Base-by-base conservation (phyloP, 2,113 vertebrate genomes). In the Osmerus eperlanus region DNA sequence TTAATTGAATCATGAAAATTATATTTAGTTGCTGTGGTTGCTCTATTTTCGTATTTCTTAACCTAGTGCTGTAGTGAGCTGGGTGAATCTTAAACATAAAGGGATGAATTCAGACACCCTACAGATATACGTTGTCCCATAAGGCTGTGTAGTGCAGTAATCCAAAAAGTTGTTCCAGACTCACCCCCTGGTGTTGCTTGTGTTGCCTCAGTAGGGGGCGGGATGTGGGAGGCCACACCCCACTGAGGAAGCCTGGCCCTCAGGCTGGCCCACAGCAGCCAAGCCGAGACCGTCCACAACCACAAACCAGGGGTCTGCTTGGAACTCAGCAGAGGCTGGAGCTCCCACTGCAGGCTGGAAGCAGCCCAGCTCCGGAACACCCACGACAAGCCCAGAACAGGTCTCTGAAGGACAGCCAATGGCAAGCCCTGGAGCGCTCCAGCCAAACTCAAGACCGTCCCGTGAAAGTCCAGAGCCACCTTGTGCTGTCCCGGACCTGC, bases 161-260 rank as follows among this genome's bases (percentile, higher is more conserved):
- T 19, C 58, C 23, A 61, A 71, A 74, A 66, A 75, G 72, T 53
- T 56, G 63, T 19, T 52, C 67, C 16, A 18, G 56, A 70, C 71
- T 25, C 29, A 54, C 3, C 77, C 69, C 25, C 62, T 65, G 28
- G 63, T 36, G 8, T 19, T 78, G 23, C 68, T 25, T 79, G 62
- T 87, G 72, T 88, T 68, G 79, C 76, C 77, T 74, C 81, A 78
- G 81, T 82, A 88, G 84, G 82, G 70, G 69, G 54, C 63, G 0
- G 65, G 79, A 77, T 78, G 71, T 67, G 19, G 11, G 58, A 60
- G 73, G 60, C 23, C 56, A 58, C 68, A 2, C 75, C 85, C 81
- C 32, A 25, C 84, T 70, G 84, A 71, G 76, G 55, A 63, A 64
- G 66, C 61, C 81, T 54, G 55, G 62, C 73, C 7, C 28, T 54